Evolutionary conservation across 1,140 invertebrate genomes (phyloP), one percentile per base, ranked within the genome.

Genomic region (Microplitis mediator): DNA sequence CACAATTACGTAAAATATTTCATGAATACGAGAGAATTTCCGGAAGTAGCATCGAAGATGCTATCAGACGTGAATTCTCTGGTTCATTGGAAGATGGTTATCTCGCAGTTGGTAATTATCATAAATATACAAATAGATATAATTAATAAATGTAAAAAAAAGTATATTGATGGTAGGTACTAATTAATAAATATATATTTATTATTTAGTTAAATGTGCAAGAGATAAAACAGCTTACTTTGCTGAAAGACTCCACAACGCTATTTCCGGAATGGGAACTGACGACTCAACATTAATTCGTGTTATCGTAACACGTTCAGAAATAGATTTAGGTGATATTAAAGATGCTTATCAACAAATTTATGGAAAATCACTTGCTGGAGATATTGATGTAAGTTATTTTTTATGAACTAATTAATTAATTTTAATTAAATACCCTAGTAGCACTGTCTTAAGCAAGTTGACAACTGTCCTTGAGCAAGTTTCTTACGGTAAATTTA

Each of bases 181-280:
- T 8, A 50, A 50, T 50, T 50, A 16, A 52, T 52, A n/a, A 16
- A 4, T 52, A n/a, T 3, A 13, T 52, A 54, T 54, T 54, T 4
- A 54, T n/a, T 54, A 32, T 56, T 77, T 79, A 93, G 92, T 95
- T 14, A 93, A 93, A 85, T 93, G 93, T 78, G 92, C 94, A 0
- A 90, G 92, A 78, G 95, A 97, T 81, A 93, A 95, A 81, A 91
- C 94, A 6, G 89, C 91, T 35, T 98, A 95, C 86, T 98, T 97
- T 88, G 97, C 97, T 4, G 92, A 97, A 78, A 90, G 92, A 63
- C 87, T 98, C 4, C 92, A 97, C 82, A 92, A 94, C 78, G 91
- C 95, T 3, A 97, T 99, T 95, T 92, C 92, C 69, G 94, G 94
- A 35, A 85, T 94, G 64, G 95, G 95, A 66, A 98, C 96, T 0